Evolutionary conservation across 2,888 invertebrate genomes (phyloP).

Genomic region (Melanostoma mellinum): DNA sequence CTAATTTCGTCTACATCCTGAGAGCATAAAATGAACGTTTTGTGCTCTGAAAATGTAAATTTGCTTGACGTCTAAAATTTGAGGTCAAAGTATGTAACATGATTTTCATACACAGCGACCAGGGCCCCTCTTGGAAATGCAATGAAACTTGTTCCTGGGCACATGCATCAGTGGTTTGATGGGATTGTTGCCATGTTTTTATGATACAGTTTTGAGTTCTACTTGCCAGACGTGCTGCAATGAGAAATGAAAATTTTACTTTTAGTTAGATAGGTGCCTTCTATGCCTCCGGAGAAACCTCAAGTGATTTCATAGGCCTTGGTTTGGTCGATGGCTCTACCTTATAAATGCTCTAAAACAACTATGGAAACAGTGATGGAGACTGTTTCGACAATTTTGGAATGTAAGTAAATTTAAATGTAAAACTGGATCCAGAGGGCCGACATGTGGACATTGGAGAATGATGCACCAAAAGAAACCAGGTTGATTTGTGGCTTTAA

Average conservation of each 20-base stretch:
- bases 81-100: constrained; percentile 34
- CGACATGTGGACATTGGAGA: background rate
- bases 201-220: constrained; percentile 3
- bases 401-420: background rate
- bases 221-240: constrained; percentile 24
- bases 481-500: constrained; percentile 43
- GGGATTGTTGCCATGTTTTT: constrained; percentile 4
- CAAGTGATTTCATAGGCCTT: constrained; percentile 35
- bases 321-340: background rate
- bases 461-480: background rate
- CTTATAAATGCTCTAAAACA: too few species aligned
- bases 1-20: constrained; percentile 25
- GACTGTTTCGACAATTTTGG: background rate
- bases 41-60: constrained; percentile 48
- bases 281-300: constrained; percentile 34
- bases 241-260: constrained; percentile 49
- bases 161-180: constrained; percentile 51
- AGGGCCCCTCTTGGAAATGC: background rate
- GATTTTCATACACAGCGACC: constrained; percentile 1
- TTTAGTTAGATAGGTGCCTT: background rate
- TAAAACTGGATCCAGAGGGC: constrained; percentile 4
- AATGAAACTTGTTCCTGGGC: constrained; percentile 45
- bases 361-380: constrained; percentile 18
- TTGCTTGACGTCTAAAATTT: constrained; percentile 39
- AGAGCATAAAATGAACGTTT: constrained; percentile 38